These are phyloP conservation scores for Microctonus brassicae DNA, from an alignment of 2,888 invertebrate species.

Conservation along the genomic window DNA sequence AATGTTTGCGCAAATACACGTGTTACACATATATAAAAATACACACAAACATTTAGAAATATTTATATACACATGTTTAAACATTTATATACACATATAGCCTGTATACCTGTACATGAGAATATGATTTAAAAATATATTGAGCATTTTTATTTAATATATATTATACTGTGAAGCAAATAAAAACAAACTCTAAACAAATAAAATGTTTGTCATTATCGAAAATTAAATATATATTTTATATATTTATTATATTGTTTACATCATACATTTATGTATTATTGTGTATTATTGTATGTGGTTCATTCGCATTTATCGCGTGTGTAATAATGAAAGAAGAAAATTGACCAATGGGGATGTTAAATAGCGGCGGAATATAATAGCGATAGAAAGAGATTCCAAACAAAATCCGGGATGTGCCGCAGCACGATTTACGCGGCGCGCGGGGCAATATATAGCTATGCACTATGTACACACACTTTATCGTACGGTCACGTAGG, in stretches of 20 bases:
- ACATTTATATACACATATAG: neutral
- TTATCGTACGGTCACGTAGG: conserved; percentile 38
- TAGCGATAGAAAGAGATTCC: neutral
- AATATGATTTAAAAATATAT: too few relatives aligned
- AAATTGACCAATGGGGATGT: too few relatives aligned
- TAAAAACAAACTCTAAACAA: too few relatives aligned
- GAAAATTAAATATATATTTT: conserved; percentile 32
- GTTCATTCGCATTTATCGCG: too few relatives aligned
- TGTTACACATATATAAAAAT: too few relatives aligned
- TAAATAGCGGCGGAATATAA: too few relatives aligned
- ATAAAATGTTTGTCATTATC: conserved; percentile 37
- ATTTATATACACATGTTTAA: neutral
- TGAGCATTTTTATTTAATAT: conserved; percentile 1
- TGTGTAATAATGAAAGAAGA: too few relatives aligned
- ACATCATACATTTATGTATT: too few relatives aligned
- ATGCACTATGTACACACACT: conserved; percentile 33
- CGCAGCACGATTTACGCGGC: neutral
- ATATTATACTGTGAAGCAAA: neutral
- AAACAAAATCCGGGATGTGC: conserved; percentile 31
- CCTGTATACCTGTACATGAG: too few relatives aligned
- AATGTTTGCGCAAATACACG: conserved; percentile 6
- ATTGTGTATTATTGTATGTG: too few relatives aligned
- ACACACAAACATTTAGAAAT: too few relatives aligned
- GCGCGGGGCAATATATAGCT: conserved; percentile 30
- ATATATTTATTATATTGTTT: too few relatives aligned